Evolutionary conservation across 1,140 invertebrate species (phyloP).

Genomic region (Trichonephila inaurata): DNA sequence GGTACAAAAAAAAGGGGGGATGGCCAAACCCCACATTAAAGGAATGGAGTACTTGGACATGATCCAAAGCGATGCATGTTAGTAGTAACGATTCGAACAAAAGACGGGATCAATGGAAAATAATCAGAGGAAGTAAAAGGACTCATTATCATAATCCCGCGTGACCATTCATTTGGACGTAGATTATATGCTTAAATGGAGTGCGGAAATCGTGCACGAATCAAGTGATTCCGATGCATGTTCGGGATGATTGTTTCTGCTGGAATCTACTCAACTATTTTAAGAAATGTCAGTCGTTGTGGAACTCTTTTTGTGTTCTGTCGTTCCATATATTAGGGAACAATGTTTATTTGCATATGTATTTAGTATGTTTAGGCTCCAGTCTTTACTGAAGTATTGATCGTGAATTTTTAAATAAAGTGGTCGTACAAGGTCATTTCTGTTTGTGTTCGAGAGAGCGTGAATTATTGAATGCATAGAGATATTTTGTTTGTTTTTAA

Average conservation of each 20-base stretch:
- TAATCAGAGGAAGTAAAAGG: slow-evolving; percentile 65
- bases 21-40: slow-evolving; percentile 47
- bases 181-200: slow-evolving; percentile 33
- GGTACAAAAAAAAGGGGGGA: not conserved
- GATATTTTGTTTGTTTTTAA: too few relatives aligned
- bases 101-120: slow-evolving; percentile 59
- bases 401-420: too few relatives aligned
- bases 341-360: too few relatives aligned
- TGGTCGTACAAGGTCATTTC: too few relatives aligned
- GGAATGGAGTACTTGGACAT: slow-evolving; percentile 51
- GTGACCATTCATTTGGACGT: slow-evolving; percentile 52
- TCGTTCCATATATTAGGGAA: not conserved
- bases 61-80: slow-evolving; percentile 48
- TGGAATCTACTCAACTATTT: not conserved
- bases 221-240: not conserved
- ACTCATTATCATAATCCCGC: slow-evolving; percentile 65
- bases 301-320: not conserved
- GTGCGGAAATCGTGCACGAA: not conserved
- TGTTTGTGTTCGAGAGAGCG: too few relatives aligned
- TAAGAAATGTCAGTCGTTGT: not conserved
- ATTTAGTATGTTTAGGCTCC: too few relatives aligned
- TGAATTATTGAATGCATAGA: too few relatives aligned
- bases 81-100: not conserved
- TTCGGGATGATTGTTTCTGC: not conserved
- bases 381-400: too few relatives aligned